Evolutionary conservation across 2,113 vertebrate species (phyloP), one percentile per base, ranked within the genome.

Genomic region (Taurulus bubalis): DNA sequence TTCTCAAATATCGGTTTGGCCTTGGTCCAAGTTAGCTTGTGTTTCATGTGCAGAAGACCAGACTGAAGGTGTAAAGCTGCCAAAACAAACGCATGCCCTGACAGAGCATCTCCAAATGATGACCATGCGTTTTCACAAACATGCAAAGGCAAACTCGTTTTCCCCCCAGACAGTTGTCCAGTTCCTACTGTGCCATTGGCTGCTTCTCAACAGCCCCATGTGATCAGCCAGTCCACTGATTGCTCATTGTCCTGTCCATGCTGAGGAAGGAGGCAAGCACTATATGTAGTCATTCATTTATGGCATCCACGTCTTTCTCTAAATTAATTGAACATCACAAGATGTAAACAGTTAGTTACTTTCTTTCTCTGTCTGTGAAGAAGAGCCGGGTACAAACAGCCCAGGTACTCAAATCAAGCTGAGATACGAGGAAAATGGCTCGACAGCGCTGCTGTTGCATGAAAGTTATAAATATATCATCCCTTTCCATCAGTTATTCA

Each of bases 101-200:
- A 55, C 72, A 77, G 49, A 77, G 32, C 38, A 42, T 58, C 63
- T 24, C 30, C 68, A 76, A 73, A 70, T 16, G 47, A 63, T 65
- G 63, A 49, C 40, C 36, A 56, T 76, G 80, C 5, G 4, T 69
- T 32, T 63, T 16, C 42, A 55, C 45, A 56, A 55, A 71, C 34
- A 45, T 60, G 40, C 24, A 71, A 71, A 64, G 65, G 40, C 38
- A 77, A 56, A 49, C 81, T 36, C 70, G 34, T 58, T 70, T 80
- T 45, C 58, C 49, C 58, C 36, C 36, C 38, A 18, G 15, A 69
- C 53, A 74, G 49, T 24, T 28, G 8, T 70, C 40, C 47, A 68
- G 24, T 60, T 85, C 42, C 72, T 22, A 56, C 63, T 24, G 42
- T 47, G 69, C 66, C 40, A 26, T 28, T 64, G 69, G 28, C 68